Conservation (phyloP, 2,797 vertebrate genomes). For the Centroberyx gerrardi region DNA sequence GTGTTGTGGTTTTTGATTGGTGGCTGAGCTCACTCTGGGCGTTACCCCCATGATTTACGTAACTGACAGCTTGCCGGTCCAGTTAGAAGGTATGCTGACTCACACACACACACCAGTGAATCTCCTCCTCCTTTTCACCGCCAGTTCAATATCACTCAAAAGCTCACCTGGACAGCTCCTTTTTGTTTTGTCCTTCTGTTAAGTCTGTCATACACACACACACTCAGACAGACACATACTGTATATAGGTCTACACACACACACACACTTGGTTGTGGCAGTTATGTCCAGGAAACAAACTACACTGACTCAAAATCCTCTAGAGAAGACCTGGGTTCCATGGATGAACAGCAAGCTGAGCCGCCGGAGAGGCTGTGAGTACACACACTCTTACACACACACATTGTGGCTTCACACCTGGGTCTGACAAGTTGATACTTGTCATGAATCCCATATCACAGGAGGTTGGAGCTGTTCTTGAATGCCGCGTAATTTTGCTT, state of each 20-base stretch:
- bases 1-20: constrained; percentile 19
- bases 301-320: constrained; percentile 87
- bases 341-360: constrained; percentile 83
- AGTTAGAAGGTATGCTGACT: constrained; percentile 42
- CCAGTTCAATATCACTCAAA: constrained; percentile 40
- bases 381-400: constrained; percentile 21
- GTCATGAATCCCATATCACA: background rate
- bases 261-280: constrained; percentile 12
- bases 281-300: constrained; percentile 80
- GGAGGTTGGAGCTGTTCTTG: background rate
- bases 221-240: background rate
- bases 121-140: constrained; percentile 26
- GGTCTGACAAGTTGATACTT: background rate
- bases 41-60: background rate
- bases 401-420: background rate
- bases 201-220: constrained; percentile 35
- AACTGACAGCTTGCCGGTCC: constrained; percentile 20
- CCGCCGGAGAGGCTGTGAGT: constrained; percentile 91
- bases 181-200: background rate
- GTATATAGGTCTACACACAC: background rate
- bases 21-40: background rate
- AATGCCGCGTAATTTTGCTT: background rate
- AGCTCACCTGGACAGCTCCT: constrained; percentile 23
- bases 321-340: constrained; percentile 92
- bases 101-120: background rate